Evolutionary conservation across 1,140 invertebrate genomes (phyloP), one percentile per base, ranked within the genome.

Genomic region (Atopsyche davidsoni): DNA sequence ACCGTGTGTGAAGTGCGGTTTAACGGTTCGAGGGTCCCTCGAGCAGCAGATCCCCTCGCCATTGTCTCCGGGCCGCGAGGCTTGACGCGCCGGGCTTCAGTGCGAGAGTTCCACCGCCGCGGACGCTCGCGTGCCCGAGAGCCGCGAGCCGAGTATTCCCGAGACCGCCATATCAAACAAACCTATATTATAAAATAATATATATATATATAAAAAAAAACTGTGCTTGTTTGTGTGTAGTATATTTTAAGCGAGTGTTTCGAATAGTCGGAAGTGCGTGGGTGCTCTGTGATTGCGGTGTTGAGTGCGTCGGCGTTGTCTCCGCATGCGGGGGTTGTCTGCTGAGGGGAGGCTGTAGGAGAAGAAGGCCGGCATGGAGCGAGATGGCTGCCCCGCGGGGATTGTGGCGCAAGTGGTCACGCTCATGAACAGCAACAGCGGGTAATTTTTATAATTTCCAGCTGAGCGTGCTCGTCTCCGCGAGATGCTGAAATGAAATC

Each of bases 361-460:
- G 23, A 11, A 43, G 54, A 34, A 48, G 34, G 22, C 50, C 2
- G 32, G 13, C n/a, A 21, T 64, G 62, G 68, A 71, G 43, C 63
- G 62, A 60, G 70, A 72, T 60, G 65, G 65, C 19, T 70, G 70
- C 1, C 62, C 67, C 18, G 69, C 71, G 42, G 71, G 70, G 22
- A 69, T 72, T 6, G 70, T 74, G 53, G 72, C 70, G 21, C 72
- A 74, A 60, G 70, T 72, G 42, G 70, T 74, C 53, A 74, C 69
- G n/a, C 70, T 72, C 63, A 65, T 72, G 23, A 72, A 74, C 58
- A 68, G 64, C 54, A 69, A 72, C 59, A 68, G 66, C 53, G 71
- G 67, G 69, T 73, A 70, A 46, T 61, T 63, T 25, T 25, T 24
- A 16, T 4, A 16, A 41, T 22, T 41, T 41, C 22, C n/a, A n/a